These are phyloP conservation scores for Diarsia rubi DNA, from an alignment of 2,888 invertebrate species.

Conservation along the genomic window DNA sequence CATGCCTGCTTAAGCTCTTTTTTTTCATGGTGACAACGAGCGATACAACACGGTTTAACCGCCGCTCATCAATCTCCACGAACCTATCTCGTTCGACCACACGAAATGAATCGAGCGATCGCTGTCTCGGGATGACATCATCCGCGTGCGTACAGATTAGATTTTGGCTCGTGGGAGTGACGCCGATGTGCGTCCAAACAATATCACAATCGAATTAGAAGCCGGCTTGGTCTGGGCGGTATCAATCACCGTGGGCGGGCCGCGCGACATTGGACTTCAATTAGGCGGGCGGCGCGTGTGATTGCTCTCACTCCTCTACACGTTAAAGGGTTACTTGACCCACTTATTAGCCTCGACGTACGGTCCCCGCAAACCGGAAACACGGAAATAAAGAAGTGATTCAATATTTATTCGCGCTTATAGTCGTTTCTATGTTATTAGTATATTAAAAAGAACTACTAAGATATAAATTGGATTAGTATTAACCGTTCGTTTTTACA, in stretches of 20 bases:
- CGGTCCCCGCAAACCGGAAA: slow-evolving; percentile 79
- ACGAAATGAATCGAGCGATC: slow-evolving; percentile 74
- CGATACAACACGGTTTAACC: slow-evolving; percentile 74
- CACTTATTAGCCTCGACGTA: slow-evolving; percentile 85
- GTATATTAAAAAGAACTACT: slow-evolving; percentile 29
- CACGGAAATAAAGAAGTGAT: slow-evolving; percentile 78
- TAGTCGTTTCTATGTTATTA: slow-evolving; percentile 38
- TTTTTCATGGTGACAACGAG: slow-evolving; percentile 73
- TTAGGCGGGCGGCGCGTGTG: slow-evolving; percentile 89
- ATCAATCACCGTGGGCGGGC: slow-evolving; percentile 90
- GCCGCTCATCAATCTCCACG: slow-evolving; percentile 77
- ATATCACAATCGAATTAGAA: slow-evolving; percentile 89
- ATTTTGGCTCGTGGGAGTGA: slow-evolving; percentile 78
- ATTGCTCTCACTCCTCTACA: slow-evolving; percentile 87
- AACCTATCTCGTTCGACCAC: slow-evolving; percentile 75
- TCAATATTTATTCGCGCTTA: slow-evolving; percentile 77
- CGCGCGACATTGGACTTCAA: slow-evolving; percentile 90
- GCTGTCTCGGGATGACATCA: slow-evolving; percentile 79
- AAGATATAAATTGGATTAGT: slow-evolving; percentile 32
- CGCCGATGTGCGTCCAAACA: slow-evolving; percentile 83
- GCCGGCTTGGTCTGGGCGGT: slow-evolving; percentile 84
- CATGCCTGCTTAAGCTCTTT: slow-evolving; percentile 72
- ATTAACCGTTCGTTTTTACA: slow-evolving; percentile 31
- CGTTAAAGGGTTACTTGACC: slow-evolving; percentile 89
- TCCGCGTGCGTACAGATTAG: slow-evolving; percentile 76